Percentiles rank a stretch among this genome's conserved stretches.
Conservation (phyloP, 1,140 invertebrate species). For the Xylocopa sonorina region DNA sequence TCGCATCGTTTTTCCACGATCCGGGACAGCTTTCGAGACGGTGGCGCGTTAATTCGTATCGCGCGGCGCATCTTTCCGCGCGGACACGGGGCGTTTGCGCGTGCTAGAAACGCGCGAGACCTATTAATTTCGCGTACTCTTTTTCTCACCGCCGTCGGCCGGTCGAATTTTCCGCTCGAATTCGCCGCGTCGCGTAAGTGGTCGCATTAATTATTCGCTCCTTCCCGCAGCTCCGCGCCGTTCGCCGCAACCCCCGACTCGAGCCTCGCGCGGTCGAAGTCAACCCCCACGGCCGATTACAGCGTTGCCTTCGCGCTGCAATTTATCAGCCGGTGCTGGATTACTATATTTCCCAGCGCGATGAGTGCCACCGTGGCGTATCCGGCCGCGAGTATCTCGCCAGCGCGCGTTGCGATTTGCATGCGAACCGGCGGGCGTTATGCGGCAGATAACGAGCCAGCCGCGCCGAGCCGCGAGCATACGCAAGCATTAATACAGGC, state of each 20-base stretch:
- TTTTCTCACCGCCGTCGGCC: neutral
- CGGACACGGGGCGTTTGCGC: conserved; percentile 4
- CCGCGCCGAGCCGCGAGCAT: conserved; percentile 56
- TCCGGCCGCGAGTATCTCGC: conserved; percentile 40
- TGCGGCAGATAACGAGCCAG: conserved; percentile 64
- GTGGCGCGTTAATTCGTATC: conserved; percentile 49
- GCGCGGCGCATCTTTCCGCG: conserved; percentile 25
- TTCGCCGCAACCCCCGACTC: neutral
- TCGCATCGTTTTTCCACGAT: conserved; percentile 12
- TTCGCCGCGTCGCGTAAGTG: conserved; percentile 30
- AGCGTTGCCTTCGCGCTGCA: conserved; percentile 52
- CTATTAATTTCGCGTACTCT: conserved; percentile 8
- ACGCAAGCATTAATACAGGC: conserved; percentile 64
- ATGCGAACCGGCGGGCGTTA: conserved; percentile 65
- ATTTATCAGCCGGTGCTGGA: conserved; percentile 60
- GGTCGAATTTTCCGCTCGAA: conserved; percentile 16
- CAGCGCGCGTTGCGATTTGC: conserved; percentile 63
- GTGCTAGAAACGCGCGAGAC: neutral
- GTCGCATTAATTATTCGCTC: conserved; percentile 56
- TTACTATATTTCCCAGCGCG: conserved; percentile 61
- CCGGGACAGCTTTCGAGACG: conserved; percentile 18
- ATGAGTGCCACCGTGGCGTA: conserved; percentile 50
- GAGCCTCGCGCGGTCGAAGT: neutral
- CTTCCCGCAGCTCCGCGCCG: neutral
- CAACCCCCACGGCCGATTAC: conserved; percentile 49